Base-by-base conservation (phyloP, 2,888 invertebrate species). In the Clitarchus hookeri region DNA sequence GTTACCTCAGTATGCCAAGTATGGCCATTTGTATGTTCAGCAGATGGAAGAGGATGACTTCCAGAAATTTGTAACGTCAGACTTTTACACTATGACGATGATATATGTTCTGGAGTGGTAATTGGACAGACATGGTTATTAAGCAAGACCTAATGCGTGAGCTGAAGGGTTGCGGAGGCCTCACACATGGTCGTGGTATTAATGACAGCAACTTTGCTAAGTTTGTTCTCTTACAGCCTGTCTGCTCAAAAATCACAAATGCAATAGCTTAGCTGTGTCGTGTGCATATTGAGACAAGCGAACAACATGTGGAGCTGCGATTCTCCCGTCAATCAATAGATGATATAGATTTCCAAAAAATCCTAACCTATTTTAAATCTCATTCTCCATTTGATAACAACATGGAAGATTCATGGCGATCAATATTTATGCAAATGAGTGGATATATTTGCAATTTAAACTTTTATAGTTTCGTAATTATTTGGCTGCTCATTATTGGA, bases 261-360 rank as follows among this genome's bases (percentile, higher is more conserved):
- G 82, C 36, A 82, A 36, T 82, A 44, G 36, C 1, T 19, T 27
- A 12, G 13, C 89, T 90, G 87, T 89, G 89, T 84, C 83, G 87
- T 48, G 86, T 89, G 79, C 84, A 84, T 85, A 88, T 88, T 86
- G 87, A 87, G 86, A 88, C 89, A 27, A 88, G 89, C 84, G 89
- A 90, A 80, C 89, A 90, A 88, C 90, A 90, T 87, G 88, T 90
- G 13, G 90, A 90, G 88, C 88, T 88, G 36, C 88, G 89, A 26
- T 12, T 4, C 36, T 82, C 82, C 13, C 82, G 4, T 36, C 82
- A 82, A 36, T 11, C 27, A 27, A 36, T 36, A 36, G 36, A 82
- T 82, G n/a, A n/a, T n/a, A n/a, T 3, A n/a, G 8, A 65, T n/a
- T 65, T 19, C n/a, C 23, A 65, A 0, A 82, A 82, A 26, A 26